Conservation (phyloP, 2,888 invertebrate genomes). For the Saturnia pavonia region DNA sequence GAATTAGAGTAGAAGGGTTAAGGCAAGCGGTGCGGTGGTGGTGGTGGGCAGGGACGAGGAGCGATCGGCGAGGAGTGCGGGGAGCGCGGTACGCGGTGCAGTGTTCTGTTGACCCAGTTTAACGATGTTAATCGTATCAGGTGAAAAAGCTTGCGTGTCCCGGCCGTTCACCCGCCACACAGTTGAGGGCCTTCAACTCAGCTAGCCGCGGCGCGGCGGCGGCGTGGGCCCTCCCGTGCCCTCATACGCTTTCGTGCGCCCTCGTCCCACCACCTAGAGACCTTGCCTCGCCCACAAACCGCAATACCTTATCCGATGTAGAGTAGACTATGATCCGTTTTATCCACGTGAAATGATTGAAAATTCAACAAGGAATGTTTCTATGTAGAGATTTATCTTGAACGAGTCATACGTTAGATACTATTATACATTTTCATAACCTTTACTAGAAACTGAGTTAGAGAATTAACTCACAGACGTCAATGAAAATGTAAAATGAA, state of each 20-base stretch:
- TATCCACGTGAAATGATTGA: background rate
- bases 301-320: background rate
- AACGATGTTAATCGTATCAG: conserved; percentile 63
- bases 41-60: conserved; percentile 20
- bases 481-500: no score
- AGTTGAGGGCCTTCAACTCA: conserved; percentile 35
- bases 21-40: conserved; percentile 27
- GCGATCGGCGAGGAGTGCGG: conserved; percentile 27
- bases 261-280: background rate
- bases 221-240: conserved; percentile 15
- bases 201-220: no score
- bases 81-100: conserved; percentile 44
- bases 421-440: background rate
- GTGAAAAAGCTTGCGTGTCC: conserved; percentile 68
- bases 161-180: conserved; percentile 56
- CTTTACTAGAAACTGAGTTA: no score
- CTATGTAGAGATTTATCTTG: background rate
- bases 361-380: conserved; percentile 6
- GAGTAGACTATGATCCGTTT: conserved; percentile 1
- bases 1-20: conserved; percentile 24
- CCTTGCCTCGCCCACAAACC: background rate
- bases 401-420: background rate
- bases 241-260: background rate
- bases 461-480: no score
- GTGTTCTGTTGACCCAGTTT: conserved; percentile 67